phyloP scores from a whole-genome alignment of 1,140 invertebrate genomes.

The Lithobius niger region DNA sequence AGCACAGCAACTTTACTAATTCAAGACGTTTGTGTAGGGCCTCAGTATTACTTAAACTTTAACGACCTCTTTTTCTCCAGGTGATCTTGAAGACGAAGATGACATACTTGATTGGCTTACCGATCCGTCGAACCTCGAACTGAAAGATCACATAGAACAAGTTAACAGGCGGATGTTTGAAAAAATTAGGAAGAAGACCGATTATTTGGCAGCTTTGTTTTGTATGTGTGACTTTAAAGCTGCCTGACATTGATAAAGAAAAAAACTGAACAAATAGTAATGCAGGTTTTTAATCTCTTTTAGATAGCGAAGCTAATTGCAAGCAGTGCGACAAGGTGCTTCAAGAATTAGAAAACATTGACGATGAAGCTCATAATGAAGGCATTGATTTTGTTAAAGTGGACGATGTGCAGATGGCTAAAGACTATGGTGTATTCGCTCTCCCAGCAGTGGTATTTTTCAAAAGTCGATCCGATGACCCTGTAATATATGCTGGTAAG shows the following conservation, averaged over 20 bases:
- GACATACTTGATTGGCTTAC: conserved; percentile 88
- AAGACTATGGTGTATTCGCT: conserved; percentile 29
- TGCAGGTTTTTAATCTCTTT: conserved; percentile 20
- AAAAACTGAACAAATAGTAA: neutral
- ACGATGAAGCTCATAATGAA: conserved; percentile 24
- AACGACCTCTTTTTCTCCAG: no score
- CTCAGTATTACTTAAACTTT: conserved; percentile 9
- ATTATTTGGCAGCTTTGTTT: conserved; percentile 64
- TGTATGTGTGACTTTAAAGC: conserved; percentile 56
- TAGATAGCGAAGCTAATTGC: conserved; percentile 76
- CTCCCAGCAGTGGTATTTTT: conserved; percentile 37
- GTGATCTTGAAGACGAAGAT: conserved; percentile 81
- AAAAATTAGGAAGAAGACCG: conserved; percentile 23
- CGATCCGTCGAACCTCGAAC: conserved; percentile 85
- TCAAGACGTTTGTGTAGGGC: no score
- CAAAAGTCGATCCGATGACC: conserved; percentile 71
- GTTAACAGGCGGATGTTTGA: conserved; percentile 35
- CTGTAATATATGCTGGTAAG: conserved; percentile 80
- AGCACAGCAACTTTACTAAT: no score
- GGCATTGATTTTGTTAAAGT: conserved; percentile 30
- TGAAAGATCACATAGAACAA: conserved; percentile 53
- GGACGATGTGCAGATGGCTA: conserved; percentile 27
- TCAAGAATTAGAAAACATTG: conserved; percentile 49
- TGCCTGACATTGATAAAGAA: no score
- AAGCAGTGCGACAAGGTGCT: conserved; percentile 82